Evolutionary conservation across 2,888 invertebrate species (phyloP).

Genomic region (Tineola bisselliella): DNA sequence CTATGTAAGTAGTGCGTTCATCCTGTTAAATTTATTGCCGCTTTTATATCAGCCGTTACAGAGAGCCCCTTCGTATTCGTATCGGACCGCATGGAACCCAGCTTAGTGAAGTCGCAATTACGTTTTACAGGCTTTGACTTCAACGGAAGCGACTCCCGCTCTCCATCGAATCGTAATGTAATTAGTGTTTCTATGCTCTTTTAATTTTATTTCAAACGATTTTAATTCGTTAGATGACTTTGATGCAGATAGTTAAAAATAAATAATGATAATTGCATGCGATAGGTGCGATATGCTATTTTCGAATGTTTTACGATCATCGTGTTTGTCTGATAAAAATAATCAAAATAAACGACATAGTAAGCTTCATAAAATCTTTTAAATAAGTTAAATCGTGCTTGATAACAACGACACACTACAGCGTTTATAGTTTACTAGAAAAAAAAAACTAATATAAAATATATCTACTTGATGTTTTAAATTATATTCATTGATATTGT

Average conservation of each 20-base stretch:
- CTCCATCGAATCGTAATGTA: slow-evolving; percentile 67
- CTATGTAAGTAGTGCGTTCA: slow-evolving; percentile 66
- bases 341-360: too few relatives aligned
- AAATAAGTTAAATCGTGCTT: too few relatives aligned
- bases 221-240: slow-evolving; percentile 17
- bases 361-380: too few relatives aligned
- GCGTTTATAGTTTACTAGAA: too few relatives aligned
- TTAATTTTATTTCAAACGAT: slow-evolving; percentile 46
- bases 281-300: too few relatives aligned
- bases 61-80: slow-evolving; percentile 58
- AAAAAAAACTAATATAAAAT: too few relatives aligned
- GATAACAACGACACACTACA: too few relatives aligned
- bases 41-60: slow-evolving; percentile 67
- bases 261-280: not conserved
- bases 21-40: slow-evolving; percentile 68
- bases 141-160: slow-evolving; percentile 60
- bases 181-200: slow-evolving; percentile 63
- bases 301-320: too few relatives aligned
- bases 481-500: slow-evolving; percentile 6
- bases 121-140: slow-evolving; percentile 62
- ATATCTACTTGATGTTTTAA: not conserved
- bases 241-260: not conserved
- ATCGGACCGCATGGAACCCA: slow-evolving; percentile 63
- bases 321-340: too few relatives aligned
- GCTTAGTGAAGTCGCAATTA: slow-evolving; percentile 67